Base-by-base conservation (phyloP, 1,140 invertebrate species). In the Muscidifurax raptorellus region DNA sequence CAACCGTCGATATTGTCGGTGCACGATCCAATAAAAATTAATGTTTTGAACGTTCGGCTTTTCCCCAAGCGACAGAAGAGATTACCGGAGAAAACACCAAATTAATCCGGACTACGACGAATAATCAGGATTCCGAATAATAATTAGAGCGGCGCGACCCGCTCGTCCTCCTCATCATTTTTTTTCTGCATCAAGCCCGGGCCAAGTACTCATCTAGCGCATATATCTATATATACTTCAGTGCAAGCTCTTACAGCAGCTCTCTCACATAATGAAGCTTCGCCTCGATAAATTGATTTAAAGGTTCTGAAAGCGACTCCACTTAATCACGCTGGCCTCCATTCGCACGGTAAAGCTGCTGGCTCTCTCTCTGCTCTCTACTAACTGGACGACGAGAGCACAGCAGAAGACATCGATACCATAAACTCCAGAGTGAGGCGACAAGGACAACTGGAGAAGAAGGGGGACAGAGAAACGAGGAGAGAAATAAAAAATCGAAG, bases 231-330 rank as follows among this genome's bases (percentile, higher is more conserved):
- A 59, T 52, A 22, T 52, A 22, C 52, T n/a, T 22, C 2, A 22
- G 52, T 18, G 6, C 52, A n/a, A 59, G 52, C 52, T 59, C 52
- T n/a, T 59, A 71, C 6, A 36, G 36, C 1, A 9, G 1, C 22
- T 71, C 40, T n/a, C 28, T 69, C 9, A 36, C 77, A 84, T 84
- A 84, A 84, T 72, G 77, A 77, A 80, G 67, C 67, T 3, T 80
- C 18, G n/a, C 7, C 47, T 74, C 69, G 69, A 84, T 84, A 84
- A 84, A 84, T 80, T 84, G 83, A 84, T 84, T 84, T 64, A 80
- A 80, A 72, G 83, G 44, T 28, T 52, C 47, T 84, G 83, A 74
- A 84, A 84, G 76, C 69, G 77, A 84, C 30, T 84, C 83, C n/a
- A 80, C 67, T 84, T 84, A 74, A 80, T 80, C 76, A 79, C 40